phyloP scores from a whole-genome alignment of 2,797 vertebrate genomes.

The Neosilurus hyrtlii region DNA sequence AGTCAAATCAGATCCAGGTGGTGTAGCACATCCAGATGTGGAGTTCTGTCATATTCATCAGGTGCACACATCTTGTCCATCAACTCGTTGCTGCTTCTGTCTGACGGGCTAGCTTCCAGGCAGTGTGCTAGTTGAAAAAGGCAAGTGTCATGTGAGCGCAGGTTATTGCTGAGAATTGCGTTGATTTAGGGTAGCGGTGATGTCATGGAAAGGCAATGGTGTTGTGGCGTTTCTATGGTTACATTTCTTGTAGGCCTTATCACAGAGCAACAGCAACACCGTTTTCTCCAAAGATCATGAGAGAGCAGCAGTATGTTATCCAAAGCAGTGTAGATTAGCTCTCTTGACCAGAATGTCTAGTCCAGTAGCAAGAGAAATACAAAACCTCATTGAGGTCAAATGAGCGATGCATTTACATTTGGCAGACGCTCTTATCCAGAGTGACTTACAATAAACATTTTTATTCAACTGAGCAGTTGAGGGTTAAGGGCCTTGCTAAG shows the following conservation, averaged over 20 bases:
- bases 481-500: too few species aligned
- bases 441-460: too few species aligned
- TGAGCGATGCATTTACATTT: background rate
- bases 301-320: conserved; percentile 9
- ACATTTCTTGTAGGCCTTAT: conserved; percentile 39
- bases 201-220: conserved; percentile 21
- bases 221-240: conserved; percentile 34
- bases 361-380: background rate
- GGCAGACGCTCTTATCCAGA: too few species aligned
- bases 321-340: background rate
- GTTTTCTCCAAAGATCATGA: background rate
- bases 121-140: conserved; percentile 40
- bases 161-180: background rate
- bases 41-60: background rate
- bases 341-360: background rate
- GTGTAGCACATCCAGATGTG: background rate
- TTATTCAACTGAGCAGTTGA: too few species aligned
- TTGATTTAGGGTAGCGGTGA: conserved; percentile 34
- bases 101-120: conserved; percentile 32
- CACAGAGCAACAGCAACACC: conserved; percentile 22
- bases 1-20: background rate
- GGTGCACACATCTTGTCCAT: background rate
- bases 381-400: background rate
- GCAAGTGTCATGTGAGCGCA: conserved; percentile 25
- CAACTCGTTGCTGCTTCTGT: background rate